Evolutionary conservation across 2,113 vertebrate species (phyloP).

Genomic region (Melanerpes aurifrons): DNA sequence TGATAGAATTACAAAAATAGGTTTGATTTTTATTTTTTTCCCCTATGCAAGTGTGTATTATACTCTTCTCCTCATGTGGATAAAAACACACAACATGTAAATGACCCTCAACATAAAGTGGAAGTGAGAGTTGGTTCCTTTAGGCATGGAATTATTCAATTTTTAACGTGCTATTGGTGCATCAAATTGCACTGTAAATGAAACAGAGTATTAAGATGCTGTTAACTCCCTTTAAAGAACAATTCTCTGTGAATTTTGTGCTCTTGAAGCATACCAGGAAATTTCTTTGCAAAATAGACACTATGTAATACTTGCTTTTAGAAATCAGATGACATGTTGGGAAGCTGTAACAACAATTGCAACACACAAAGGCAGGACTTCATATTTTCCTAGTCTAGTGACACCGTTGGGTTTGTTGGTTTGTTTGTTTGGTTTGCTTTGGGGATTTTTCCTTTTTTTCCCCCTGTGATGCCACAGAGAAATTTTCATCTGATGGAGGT

Average conservation of each 20-base stretch:
- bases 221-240: slow-evolving; percentile 4
- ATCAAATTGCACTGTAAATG: slow-evolving; percentile 2
- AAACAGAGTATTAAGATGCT: slow-evolving; percentile 3
- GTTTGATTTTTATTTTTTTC: background rate
- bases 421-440: too few relatives aligned
- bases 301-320: background rate
- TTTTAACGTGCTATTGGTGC: background rate
- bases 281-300: background rate
- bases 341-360: background rate
- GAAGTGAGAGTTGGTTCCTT: background rate
- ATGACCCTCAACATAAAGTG: background rate
- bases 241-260: background rate
- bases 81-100: background rate
- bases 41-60: background rate
- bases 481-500: background rate
- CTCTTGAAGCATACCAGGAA: background rate
- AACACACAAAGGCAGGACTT: background rate
- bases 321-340: background rate
- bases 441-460: background rate
- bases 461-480: background rate
- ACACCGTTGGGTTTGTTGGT: too few relatives aligned
- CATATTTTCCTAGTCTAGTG: background rate
- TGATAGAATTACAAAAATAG: background rate
- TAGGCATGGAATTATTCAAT: background rate
- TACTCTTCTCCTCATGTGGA: background rate